Evolutionary conservation across 2,797 vertebrate genomes (phyloP), one percentile per base, ranked within the genome.

Genomic region (Ptychadena robeensis): DNA sequence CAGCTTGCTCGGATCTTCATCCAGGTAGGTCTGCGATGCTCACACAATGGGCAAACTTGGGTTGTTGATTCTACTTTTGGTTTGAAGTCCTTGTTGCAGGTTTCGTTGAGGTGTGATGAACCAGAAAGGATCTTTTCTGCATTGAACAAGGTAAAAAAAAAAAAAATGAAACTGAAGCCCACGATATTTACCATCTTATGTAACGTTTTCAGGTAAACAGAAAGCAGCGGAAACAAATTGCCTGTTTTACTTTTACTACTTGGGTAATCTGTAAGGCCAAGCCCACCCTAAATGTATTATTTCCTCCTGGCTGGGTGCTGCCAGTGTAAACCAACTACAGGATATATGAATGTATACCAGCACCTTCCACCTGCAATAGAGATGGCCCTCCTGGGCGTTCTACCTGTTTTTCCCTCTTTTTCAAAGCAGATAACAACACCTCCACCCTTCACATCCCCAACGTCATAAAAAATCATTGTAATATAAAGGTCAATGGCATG

Each of bases 1-100:
- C 92, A 92, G 91, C 91, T 88, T 91, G 86, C 88, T 89, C 86
- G 90, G 90, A 91, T 90, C 91, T 93, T 92, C 90, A 93, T 94
- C 92, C 83, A 86, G 83, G 88, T 78, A 88, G 89, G 91, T 93
- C 92, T 92, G 86, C 87, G 88, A 28, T 35, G 89, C 87, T 84
- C 88, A 89, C 90, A 83, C 79, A 69, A 89, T 90, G 88, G 81
- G 76, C 53, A 22, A 59, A 76, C 86, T 83, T 90, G 87, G 89
- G 85, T 74, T 79, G 63, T 73, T 84, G 82, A 84, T 79, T 84
- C 76, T 80, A 73, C 68, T 73, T 65, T 80, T 53, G 64, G 73
- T 80, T 80, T 79, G 28, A 68, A 73, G 68, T 84, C 64, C 69
- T 69, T 79, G 69, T 59, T 65, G 71, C 38, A 53, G 40, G 69